phyloP scores from a whole-genome alignment of 2,888 invertebrate species.

The Euzophera pinguis region DNA sequence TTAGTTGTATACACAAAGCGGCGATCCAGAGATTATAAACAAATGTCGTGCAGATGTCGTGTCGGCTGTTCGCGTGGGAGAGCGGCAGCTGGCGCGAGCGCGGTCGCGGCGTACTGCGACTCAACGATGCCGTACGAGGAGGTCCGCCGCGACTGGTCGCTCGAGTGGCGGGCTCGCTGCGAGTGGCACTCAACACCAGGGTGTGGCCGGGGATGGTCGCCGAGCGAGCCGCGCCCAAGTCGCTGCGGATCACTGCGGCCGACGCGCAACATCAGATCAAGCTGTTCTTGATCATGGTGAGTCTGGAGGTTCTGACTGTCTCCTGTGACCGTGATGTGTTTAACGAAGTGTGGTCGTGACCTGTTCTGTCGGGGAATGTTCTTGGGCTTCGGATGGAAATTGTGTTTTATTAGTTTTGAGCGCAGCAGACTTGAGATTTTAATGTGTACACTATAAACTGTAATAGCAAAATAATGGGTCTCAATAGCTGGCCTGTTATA shows the following conservation, averaged over 20 bases:
- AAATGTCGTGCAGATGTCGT: constrained; percentile 84
- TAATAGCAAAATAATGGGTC: no score
- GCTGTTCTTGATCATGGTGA: constrained; percentile 84
- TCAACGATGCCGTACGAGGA: constrained; percentile 85
- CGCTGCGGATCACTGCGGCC: constrained; percentile 92
- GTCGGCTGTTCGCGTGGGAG: constrained; percentile 95
- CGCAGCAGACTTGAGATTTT: no score
- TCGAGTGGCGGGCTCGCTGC: constrained; percentile 92
- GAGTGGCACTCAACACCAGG: constrained; percentile 95
- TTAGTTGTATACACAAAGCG: no score
- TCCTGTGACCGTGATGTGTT: no score
- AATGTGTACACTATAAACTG: no score
- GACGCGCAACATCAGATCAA: constrained; percentile 90
- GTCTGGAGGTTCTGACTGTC: no score
- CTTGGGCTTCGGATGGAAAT: no score
- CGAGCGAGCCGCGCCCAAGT: constrained; percentile 92
- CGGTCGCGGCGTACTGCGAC: constrained; percentile 91
- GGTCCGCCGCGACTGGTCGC: constrained; percentile 88
- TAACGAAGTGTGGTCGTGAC: no score
- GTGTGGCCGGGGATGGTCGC: constrained; percentile 96
- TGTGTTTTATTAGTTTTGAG: no score
- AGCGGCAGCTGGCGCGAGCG: constrained; percentile 93
- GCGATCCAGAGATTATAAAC: no score
- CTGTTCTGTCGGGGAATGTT: no score
- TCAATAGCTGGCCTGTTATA: no score